These are phyloP conservation scores for Phyllotis vaccarum DNA, from an alignment of 2,797 vertebrate genomes.

Conservation along the genomic window DNA sequence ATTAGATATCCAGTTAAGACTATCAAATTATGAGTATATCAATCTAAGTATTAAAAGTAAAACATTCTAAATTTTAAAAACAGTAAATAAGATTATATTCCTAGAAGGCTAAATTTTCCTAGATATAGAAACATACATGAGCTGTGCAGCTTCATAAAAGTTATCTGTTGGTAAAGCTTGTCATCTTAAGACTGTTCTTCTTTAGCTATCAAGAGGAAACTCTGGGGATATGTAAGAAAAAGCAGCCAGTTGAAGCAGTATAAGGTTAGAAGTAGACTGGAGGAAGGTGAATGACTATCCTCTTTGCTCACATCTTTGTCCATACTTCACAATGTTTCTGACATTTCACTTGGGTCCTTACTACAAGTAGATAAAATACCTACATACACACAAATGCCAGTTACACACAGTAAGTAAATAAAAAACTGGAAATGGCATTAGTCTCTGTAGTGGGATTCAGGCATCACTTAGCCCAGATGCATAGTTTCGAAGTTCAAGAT, in stretches of 20 bases:
- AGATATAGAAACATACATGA: not conserved
- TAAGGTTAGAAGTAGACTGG: not conserved
- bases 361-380: not conserved
- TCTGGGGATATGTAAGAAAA: not conserved
- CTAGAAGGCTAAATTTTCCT: not conserved
- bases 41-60: not conserved
- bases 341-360: too few relatives aligned
- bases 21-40: not conserved
- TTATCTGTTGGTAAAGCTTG: not conserved
- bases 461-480: too few relatives aligned
- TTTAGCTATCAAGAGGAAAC: not conserved
- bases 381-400: not conserved
- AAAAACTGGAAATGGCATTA: not conserved
- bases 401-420: not conserved
- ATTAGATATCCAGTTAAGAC: not conserved
- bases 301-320: not conserved
- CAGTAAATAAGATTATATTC: not conserved
- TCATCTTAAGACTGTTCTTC: not conserved
- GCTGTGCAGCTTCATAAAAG: not conserved
- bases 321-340: not conserved
- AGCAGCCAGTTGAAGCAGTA: not conserved
- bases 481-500: too few relatives aligned
- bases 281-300: fast-evolving
- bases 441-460: too few relatives aligned
- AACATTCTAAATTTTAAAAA: not conserved